Evolutionary conservation across 64 coral and sea anemone genomes (phyloP).

Genomic region (Porites australiensis): DNA sequence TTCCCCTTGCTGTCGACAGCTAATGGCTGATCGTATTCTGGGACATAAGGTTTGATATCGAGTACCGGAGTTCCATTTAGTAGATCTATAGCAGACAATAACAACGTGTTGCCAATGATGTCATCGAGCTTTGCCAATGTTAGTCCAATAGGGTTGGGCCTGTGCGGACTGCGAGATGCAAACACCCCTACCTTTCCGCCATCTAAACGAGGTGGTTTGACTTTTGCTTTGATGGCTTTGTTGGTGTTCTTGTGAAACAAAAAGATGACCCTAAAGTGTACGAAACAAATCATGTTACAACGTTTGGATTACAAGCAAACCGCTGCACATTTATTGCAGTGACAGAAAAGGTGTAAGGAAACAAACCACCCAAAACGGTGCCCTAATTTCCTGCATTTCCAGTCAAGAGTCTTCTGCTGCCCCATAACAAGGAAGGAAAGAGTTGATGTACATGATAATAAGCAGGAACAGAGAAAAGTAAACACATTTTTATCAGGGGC

Average conservation of each 20-base stretch:
- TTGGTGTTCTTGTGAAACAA: constrained; percentile 85
- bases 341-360: not conserved
- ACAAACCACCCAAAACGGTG: too few species aligned
- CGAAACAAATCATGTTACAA: not conserved
- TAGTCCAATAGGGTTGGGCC: constrained; percentile 80
- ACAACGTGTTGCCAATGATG: constrained; percentile 59
- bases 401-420: too few species aligned
- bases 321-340: not conserved
- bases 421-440: too few species aligned
- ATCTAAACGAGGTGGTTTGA: constrained; percentile 73
- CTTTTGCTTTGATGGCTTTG: constrained; percentile 64
- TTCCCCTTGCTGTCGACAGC: not conserved
- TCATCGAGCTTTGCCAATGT: constrained; percentile 69
- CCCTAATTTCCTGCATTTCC: too few species aligned
- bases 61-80: constrained; percentile 81
- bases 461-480: too few species aligned
- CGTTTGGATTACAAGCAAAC: not conserved
- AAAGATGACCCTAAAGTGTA: constrained; percentile 47
- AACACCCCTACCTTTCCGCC: constrained; percentile 76
- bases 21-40: constrained; percentile 71
- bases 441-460: too few species aligned
- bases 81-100: constrained; percentile 74
- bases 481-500: too few species aligned
- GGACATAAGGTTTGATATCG: constrained; percentile 79
- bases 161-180: constrained; percentile 78